These are phyloP conservation scores for Ceratina australensis DNA, from an alignment of 1,140 invertebrate species.

Conservation along the genomic window DNA sequence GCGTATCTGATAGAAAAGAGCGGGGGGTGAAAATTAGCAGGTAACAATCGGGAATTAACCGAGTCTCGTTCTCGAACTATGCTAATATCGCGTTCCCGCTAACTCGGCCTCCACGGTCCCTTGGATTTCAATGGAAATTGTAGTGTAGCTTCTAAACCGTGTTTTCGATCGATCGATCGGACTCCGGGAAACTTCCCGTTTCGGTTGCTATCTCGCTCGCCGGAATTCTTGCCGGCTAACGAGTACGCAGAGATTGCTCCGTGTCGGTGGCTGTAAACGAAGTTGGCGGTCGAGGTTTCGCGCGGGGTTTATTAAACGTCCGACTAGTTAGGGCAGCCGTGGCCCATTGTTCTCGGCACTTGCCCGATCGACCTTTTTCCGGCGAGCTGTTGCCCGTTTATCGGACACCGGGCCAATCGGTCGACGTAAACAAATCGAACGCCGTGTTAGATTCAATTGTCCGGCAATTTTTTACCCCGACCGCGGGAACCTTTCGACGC, in stretches of 20 bases:
- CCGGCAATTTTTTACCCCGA: neutral
- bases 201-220: neutral
- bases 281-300: conserved; percentile 17
- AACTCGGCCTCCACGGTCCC: no score
- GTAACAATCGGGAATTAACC: no score
- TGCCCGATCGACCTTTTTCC: neutral
- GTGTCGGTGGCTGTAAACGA: neutral
- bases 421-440: neutral
- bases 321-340: neutral
- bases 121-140: neutral
- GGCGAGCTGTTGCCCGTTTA: conserved; percentile 6
- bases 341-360: no score
- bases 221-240: conserved; percentile 6
- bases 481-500: neutral
- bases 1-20: no score
- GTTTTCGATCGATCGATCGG: conserved; percentile 1
- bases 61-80: no score
- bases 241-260: neutral
- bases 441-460: neutral
- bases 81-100: no score
- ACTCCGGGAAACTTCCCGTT: neutral
- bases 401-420: neutral
- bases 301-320: conserved; percentile 36
- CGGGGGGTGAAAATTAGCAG: no score
- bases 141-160: neutral